These are phyloP conservation scores for Nylanderia fulva DNA, from an alignment of 1,140 invertebrate species.

Conservation along the genomic window DNA sequence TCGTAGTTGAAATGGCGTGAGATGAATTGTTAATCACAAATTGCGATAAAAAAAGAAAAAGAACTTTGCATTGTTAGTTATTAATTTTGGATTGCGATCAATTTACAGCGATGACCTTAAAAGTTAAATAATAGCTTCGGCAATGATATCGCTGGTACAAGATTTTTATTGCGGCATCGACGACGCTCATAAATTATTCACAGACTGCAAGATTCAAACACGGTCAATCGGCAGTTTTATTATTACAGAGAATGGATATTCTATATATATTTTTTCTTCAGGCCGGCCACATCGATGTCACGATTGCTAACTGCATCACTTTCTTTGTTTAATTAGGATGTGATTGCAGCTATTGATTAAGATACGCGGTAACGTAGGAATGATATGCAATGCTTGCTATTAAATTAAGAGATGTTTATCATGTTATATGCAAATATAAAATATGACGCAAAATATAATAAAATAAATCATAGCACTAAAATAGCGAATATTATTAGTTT, in stretches of 20 bases:
- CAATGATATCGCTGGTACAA: not conserved
- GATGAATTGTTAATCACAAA: conserved; percentile 6
- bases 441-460: not conserved
- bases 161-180: conserved; percentile 41
- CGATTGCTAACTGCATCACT: not conserved
- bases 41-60: not conserved
- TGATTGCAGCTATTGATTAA: conserved; percentile 38
- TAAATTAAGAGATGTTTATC: not conserved
- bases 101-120: conserved; percentile 25
- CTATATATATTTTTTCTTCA: conserved; percentile 1
- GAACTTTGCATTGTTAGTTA: not conserved
- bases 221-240: conserved; percentile 39
- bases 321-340: conserved; percentile 43
- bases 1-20: not conserved
- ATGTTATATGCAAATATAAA: not conserved
- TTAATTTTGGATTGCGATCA: not conserved
- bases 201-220: not conserved
- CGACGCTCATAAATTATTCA: conserved; percentile 44
- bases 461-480: not conserved
- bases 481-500: not conserved
- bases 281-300: not conserved
- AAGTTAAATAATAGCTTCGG: conserved; percentile 18
- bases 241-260: conserved; percentile 41
- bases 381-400: not conserved
- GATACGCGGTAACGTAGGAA: not conserved